Percentiles rank a stretch among this genome's conserved stretches.
These are phyloP conservation scores for chimpanzee (Pan troglodytes) DNA, from an alignment of 2,113 vertebrate species.

Conservation along the genomic window NHGRI_mPanTro3-v2.1_pri NC_072412.2:63068001-63068500, in stretches of 20 bases:
- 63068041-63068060: not conserved
- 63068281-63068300: not conserved
- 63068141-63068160: not conserved
- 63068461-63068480: not conserved
- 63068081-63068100: not conserved
- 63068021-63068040: not conserved
- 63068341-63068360: not conserved
- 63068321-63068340: no score
- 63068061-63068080: not conserved
- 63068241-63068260: not conserved
- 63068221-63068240: not conserved
- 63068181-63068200: not conserved
- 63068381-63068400: not conserved
- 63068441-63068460: not conserved
- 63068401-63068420: not conserved
- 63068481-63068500: not conserved
- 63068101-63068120: not conserved
- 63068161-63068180: not conserved
- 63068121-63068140: not conserved
- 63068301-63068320: not conserved
- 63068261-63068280: not conserved
- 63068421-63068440: not conserved
- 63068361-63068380: not conserved
- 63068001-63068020: not conserved
- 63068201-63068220: not conserved